Conservation (phyloP, 2,797 vertebrate genomes). For the Hippopotamyrus pictus region DNA sequence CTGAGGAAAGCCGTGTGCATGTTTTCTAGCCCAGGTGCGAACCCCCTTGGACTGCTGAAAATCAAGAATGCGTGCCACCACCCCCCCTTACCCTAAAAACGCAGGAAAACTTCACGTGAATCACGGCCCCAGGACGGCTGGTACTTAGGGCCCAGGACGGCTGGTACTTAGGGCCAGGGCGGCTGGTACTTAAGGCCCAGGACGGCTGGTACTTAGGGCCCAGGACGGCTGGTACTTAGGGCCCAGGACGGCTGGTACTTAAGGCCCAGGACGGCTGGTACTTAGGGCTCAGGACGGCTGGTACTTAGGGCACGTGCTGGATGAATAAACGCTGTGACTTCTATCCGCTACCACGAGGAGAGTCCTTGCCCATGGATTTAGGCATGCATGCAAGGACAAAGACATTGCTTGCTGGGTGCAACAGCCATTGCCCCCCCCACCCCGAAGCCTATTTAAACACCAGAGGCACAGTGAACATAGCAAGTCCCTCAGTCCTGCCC, state of each 20-base stretch:
- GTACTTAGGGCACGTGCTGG: neutral
- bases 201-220: too few relatives aligned
- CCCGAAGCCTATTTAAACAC: neutral
- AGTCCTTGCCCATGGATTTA: neutral
- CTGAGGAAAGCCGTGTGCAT: neutral
- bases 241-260: too few relatives aligned
- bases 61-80: neutral
- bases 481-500: neutral
- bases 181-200: too few relatives aligned
- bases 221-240: too few relatives aligned
- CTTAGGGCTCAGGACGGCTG: too few relatives aligned
- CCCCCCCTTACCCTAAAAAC: neutral
- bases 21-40: neutral
- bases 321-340: neutral
- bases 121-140: neutral
- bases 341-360: neutral
- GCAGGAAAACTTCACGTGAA: neutral
- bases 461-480: neutral
- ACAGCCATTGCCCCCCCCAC: neutral
- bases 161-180: neutral
- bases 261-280: too few relatives aligned
- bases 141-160: neutral
- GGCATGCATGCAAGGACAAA: neutral
- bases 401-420: neutral
- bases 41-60: neutral